Base-by-base conservation (phyloP, 1,140 invertebrate genomes). In the Bombus pyrosoma region DNA sequence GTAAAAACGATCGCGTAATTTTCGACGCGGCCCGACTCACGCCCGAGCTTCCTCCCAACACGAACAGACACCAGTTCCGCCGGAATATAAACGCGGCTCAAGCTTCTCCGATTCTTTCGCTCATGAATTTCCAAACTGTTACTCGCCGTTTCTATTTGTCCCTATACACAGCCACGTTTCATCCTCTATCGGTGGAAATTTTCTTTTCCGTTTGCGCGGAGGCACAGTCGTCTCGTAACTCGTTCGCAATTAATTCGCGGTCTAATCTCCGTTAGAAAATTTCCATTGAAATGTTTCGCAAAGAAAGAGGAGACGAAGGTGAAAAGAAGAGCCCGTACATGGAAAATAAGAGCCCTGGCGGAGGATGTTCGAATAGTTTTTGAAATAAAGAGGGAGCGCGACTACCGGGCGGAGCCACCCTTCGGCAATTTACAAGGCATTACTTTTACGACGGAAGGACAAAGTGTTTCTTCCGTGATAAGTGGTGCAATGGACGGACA, bases 391-490 rank as follows among this genome's bases (percentile, higher is more conserved):
- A n/a, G 59, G 62, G 37, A 66, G 18, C 39, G 28, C 13, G 69
- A 10, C 41, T 62, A 75, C 71, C 66, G 83, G 66, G 79, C 25
- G 69, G 74, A 74, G 66, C 74, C 86, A 75, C 81, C 79, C 86
- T 69, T 66, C 73, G 86, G 87, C 87, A 92, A 92, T 91, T 91
- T 93, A 91, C 90, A 92, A 92, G 88, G 81, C 89, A 90, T 92
- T 90, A 92, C 86, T 93, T 93, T 93, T 91, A 92, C 82, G 89
- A 77, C 32, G 53, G 69, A 78, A 81, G 89, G 87, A 92, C 89
- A 92, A 91, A 91, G 92, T 89, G 89, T 91, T 92, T 88, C 88
- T 91, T 92, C 86, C 91, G 83, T 81, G 89, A 91, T 92, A 92
- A 92, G 87, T 90, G 85, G 85, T 86, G 78, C 71, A 86, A 87